phyloP scores from a whole-genome alignment of 2,797 vertebrate genomes.

The Acridotheres tristis region DNA sequence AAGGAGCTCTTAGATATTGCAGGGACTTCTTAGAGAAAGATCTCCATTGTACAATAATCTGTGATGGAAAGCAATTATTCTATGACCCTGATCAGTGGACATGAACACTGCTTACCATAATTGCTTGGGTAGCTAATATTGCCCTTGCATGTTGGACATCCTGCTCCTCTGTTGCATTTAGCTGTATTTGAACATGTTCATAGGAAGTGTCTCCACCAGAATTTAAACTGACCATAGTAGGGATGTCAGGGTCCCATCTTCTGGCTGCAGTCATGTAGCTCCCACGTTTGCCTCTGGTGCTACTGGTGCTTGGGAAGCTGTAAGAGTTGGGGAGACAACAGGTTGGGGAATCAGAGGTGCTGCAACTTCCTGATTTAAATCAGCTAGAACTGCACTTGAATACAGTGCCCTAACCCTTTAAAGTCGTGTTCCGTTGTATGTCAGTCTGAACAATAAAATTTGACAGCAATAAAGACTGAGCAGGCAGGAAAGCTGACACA shows the following conservation, averaged over 20 bases:
- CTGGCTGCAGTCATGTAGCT: background rate
- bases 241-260: background rate
- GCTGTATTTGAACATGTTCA: background rate
- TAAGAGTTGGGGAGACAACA: background rate
- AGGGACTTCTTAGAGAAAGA: background rate
- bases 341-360: background rate
- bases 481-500: background rate
- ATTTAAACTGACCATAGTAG: background rate
- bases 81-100: background rate
- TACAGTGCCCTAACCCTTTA: background rate
- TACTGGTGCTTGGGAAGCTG: background rate
- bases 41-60: background rate
- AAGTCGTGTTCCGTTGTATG: background rate
- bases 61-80: background rate
- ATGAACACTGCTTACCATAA: background rate
- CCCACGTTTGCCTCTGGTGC: background rate
- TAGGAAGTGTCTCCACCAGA: background rate
- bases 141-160: background rate
- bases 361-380: background rate
- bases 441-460: constrained; percentile 15
- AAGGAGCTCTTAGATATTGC: background rate
- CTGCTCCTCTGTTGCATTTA: background rate
- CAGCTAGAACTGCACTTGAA: background rate
- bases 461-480: constrained; percentile 26
- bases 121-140: background rate